phyloP scores from a whole-genome alignment of 2,113 vertebrate genomes.

The Periophthalmus modestus region DNA sequence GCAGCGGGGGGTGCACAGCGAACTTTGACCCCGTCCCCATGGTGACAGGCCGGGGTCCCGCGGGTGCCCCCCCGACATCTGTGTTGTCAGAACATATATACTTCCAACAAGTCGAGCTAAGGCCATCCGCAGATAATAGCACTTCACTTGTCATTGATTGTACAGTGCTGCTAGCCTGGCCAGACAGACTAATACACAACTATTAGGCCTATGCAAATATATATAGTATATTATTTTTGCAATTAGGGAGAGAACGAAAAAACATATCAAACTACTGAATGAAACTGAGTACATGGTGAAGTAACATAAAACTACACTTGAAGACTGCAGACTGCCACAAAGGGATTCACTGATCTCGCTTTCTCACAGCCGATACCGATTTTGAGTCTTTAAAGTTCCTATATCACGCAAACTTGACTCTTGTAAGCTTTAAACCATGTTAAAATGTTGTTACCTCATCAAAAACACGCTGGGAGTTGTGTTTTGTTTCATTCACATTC shows the following conservation, averaged over 20 bases:
- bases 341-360: too few relatives aligned
- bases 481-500: too few relatives aligned
- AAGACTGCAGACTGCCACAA: not conserved
- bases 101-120: conserved; percentile 53
- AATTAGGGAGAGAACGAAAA: not conserved
- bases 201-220: not conserved
- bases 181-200: not conserved
- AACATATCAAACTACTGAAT: not conserved
- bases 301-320: not conserved
- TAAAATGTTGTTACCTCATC: too few relatives aligned
- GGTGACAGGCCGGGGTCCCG: conserved; percentile 57
- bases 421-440: too few relatives aligned
- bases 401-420: too few relatives aligned
- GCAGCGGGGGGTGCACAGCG: conserved; percentile 56
- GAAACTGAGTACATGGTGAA: too few relatives aligned
- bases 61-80: conserved; percentile 59
- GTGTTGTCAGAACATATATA: conserved; percentile 65
- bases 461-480: too few relatives aligned
- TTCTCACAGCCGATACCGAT: too few relatives aligned
- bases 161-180: conserved; percentile 22
- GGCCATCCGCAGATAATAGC: conserved; percentile 37
- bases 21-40: conserved; percentile 46
- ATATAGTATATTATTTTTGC: not conserved
- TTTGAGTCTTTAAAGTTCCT: too few relatives aligned
- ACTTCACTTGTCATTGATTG: conserved; percentile 32